Evolutionary conservation across 2,888 invertebrate species (phyloP).

Genomic region (Amblyteles armatorius): DNA sequence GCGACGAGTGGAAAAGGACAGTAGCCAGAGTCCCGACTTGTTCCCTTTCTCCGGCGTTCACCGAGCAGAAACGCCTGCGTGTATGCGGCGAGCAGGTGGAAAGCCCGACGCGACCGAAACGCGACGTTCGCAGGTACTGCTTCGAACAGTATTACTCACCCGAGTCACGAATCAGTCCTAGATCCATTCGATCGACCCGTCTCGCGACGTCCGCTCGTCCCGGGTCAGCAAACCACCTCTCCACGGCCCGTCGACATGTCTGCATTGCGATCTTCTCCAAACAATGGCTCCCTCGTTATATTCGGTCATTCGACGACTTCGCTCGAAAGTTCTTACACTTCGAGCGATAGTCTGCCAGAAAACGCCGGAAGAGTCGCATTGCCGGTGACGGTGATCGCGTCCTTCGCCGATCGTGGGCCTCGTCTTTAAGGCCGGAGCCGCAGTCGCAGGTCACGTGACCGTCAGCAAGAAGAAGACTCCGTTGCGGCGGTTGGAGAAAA

Average conservation of each 20-base stretch:
- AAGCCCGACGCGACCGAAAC: slow-evolving; percentile 13
- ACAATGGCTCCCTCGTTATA: slow-evolving; percentile 23
- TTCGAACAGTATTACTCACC: slow-evolving; percentile 62
- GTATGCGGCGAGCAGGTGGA: slow-evolving; percentile 22
- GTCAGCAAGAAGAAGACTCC: background rate
- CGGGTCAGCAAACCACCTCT: slow-evolving; percentile 53
- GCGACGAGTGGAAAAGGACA: background rate
- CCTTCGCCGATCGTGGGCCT: background rate
- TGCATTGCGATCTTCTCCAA: slow-evolving; percentile 52
- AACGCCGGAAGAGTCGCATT: slow-evolving; percentile 28
- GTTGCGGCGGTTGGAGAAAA: background rate
- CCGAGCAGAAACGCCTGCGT: background rate
- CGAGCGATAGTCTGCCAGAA: slow-evolving; percentile 20
- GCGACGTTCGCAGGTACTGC: background rate
- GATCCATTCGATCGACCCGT: slow-evolving; percentile 80
- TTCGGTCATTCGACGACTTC: slow-evolving; percentile 29
- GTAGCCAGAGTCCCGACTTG: background rate
- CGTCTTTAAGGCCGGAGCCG: background rate
- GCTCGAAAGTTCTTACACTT: slow-evolving; percentile 14
- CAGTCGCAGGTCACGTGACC: background rate
- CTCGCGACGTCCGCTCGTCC: slow-evolving; percentile 44
- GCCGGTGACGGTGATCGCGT: background rate
- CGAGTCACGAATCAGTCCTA: slow-evolving; percentile 81
- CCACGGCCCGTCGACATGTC: slow-evolving; percentile 23
- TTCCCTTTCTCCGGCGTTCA: background rate